phyloP scores from a whole-genome alignment of 2,888 invertebrate genomes.

The Campoletis raptor region DNA sequence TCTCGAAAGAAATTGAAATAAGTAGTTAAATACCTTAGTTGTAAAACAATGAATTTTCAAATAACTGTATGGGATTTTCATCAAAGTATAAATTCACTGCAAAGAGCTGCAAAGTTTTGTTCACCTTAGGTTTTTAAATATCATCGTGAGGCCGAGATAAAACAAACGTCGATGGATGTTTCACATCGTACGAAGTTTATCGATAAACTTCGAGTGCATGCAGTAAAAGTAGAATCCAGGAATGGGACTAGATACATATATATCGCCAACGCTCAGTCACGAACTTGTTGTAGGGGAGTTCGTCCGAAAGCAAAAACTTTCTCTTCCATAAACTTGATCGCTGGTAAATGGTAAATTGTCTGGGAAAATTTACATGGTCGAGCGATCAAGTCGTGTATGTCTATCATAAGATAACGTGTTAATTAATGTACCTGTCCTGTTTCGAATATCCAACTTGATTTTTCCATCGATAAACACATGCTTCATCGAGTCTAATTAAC shows the following conservation, averaged over 20 bases:
- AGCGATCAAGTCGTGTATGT: constrained; percentile 29
- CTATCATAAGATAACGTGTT: constrained; percentile 39
- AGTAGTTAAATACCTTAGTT: background rate
- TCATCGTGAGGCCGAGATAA: background rate
- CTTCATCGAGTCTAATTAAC: constrained; percentile 37
- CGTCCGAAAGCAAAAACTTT: constrained; percentile 64
- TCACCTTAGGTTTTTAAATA: background rate
- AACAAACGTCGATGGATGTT: background rate
- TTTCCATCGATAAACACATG: constrained; percentile 31
- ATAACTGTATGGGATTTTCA: background rate
- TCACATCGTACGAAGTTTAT: background rate
- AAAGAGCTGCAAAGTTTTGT: background rate
- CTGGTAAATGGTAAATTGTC: constrained; percentile 43
- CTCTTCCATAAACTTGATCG: constrained; percentile 62
- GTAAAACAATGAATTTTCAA: background rate
- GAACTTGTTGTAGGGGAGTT: constrained; percentile 55
- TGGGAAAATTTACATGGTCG: constrained; percentile 57
- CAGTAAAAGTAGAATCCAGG: constrained; percentile 30
- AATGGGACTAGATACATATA: constrained; percentile 40
- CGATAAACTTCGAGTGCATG: constrained; percentile 30
- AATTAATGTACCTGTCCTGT: constrained; percentile 50
- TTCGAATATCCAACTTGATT: constrained; percentile 15
- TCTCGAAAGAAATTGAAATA: background rate
- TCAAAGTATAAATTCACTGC: background rate
- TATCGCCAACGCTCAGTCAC: constrained; percentile 60